phyloP scores from a whole-genome alignment of 2,888 invertebrate species.

The Apeira syringaria region DNA sequence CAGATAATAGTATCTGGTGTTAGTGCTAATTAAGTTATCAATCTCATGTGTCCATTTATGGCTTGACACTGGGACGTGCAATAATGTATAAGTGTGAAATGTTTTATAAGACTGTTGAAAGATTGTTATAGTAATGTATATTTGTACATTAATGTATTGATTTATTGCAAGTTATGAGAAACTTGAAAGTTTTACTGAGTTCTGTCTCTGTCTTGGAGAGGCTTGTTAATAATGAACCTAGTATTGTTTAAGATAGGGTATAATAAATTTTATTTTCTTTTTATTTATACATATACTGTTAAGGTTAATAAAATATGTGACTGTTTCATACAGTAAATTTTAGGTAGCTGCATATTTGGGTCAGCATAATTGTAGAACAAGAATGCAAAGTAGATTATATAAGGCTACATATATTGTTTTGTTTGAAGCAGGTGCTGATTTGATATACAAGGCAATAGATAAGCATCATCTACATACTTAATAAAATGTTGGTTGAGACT shows the following conservation, averaged over 20 bases:
- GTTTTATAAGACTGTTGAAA: conserved; percentile 79
- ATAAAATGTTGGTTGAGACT: neutral
- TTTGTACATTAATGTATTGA: conserved; percentile 78
- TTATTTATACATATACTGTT: conserved; percentile 41
- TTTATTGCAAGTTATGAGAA: conserved; percentile 58
- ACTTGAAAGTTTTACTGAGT: conserved; percentile 55
- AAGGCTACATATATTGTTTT: neutral
- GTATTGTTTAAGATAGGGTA: conserved; percentile 29
- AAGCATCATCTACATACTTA: too few relatives aligned
- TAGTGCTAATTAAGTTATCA: conserved; percentile 30
- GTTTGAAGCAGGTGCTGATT: neutral
- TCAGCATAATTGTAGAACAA: neutral
- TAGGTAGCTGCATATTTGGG: conserved; percentile 10
- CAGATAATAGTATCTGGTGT: conserved; percentile 21
- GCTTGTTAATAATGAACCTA: conserved; percentile 53
- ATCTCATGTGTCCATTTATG: conserved; percentile 27
- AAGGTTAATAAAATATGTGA: conserved; percentile 28
- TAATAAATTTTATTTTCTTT: conserved; percentile 22
- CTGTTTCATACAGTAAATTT: conserved; percentile 3
- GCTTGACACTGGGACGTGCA: conserved; percentile 58
- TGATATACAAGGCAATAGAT: neutral
- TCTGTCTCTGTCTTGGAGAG: conserved; percentile 45
- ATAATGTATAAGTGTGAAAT: conserved; percentile 78
- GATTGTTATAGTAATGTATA: conserved; percentile 77
- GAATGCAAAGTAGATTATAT: neutral